Evolutionary conservation across 2,797 vertebrate genomes (phyloP), one percentile per base, ranked within the genome.

Genomic region (Pseudochromis fuscus): DNA sequence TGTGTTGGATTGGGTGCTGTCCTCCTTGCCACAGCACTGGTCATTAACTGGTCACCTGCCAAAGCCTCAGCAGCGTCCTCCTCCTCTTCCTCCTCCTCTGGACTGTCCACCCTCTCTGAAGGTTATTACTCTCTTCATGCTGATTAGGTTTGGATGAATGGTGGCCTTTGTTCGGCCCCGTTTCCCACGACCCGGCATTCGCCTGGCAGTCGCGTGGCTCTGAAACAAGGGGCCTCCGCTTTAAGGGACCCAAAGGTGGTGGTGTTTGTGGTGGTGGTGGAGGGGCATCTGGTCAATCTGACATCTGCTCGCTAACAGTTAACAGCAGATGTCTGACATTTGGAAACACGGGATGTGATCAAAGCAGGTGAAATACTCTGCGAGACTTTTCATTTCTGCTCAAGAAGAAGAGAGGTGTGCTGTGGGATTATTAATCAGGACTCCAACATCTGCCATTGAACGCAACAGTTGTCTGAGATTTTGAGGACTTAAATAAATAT

Each of bases 111-210:
- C 91, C 85, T 83, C 88, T 86, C 82, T 88, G 86, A 90, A 90
- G 93, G 90, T 95, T 91, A 94, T 94, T 93, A 89, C 93, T 94
- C 93, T 93, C 93, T 94, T 94, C 94, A 94, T 85, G 93, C 95
- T 93, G 94, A 93, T 94, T 95, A 93, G 93, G 87, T 91, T 84
- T 84, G 93, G 89, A 88, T 96, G 95, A 96, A 96, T 95, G 80
- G 91, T 63, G 3, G 27, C 91, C 90, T 95, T 98, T 98, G 96
- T 97, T 85, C 25, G 27, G 2, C 49, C 15, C 66, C 61, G 80
- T 93, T 98, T 97, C 96, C 96, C 96, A 97, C 95, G 95, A 95
- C 94, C 92, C 87, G 81, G 77, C 91, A 79, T 89, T 94, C 92
- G 87, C 92, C 88, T 91, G 91, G 94, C 90, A 92, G 94, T 94